Conservation (phyloP, 2,113 vertebrate species). For the Numida meleagris region DNA sequence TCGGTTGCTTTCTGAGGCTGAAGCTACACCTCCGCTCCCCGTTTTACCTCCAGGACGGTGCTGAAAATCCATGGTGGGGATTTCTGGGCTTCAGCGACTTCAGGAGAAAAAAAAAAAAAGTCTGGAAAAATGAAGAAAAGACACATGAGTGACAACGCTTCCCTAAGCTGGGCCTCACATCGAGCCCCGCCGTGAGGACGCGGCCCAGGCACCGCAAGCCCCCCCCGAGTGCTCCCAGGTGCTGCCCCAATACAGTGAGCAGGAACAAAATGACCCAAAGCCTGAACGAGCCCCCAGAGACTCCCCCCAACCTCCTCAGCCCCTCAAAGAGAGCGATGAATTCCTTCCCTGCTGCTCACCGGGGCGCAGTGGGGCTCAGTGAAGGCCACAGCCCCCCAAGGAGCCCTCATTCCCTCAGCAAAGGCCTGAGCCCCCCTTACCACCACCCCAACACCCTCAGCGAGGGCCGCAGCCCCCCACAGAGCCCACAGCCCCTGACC, state of each 20-base stretch:
- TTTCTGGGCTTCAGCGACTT: neutral
- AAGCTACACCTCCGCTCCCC: conserved; percentile 94
- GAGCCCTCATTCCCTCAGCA: too few relatives aligned
- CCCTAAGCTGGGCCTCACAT: fast-evolving
- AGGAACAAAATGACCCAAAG: neutral
- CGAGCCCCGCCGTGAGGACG: fast-evolving
- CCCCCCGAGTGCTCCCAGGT: fast-evolving
- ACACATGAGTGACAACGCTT: fast-evolving
- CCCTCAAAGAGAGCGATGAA: fast-evolving
- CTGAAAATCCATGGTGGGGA: conserved; percentile 92
- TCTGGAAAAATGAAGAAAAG: neutral
- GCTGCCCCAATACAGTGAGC: fast-evolving
- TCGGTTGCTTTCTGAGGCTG: conserved; percentile 94
- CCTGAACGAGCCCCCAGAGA: too few relatives aligned
- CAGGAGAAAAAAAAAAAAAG: neutral
- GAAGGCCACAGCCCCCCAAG: neutral
- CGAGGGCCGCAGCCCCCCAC: too few relatives aligned
- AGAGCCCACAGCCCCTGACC: too few relatives aligned
- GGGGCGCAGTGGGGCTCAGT: fast-evolving
- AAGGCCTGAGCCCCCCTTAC: neutral
- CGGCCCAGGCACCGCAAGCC: fast-evolving
- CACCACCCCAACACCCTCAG: fast-evolving
- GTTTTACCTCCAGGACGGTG: conserved; percentile 97
- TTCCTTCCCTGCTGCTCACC: fast-evolving
- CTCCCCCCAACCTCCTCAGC: neutral